These are phyloP conservation scores for Ophiodon elongatus DNA, from an alignment of 2,113 vertebrate species.

Conservation along the genomic window DNA sequence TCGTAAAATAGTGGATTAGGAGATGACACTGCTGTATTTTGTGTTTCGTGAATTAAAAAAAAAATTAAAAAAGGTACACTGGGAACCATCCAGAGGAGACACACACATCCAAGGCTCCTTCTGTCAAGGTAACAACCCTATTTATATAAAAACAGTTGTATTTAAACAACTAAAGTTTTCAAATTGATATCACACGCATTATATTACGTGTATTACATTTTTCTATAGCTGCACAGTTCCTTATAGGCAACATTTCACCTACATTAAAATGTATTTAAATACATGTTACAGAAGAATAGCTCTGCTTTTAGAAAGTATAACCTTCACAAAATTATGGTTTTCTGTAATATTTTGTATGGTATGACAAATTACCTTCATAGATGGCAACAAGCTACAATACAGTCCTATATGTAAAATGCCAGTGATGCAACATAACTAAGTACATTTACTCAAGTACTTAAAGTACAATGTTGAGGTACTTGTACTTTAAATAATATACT, in stretches of 20 bases:
- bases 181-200: background rate
- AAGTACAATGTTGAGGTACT: background rate
- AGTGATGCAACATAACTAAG: background rate
- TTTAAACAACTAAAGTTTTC: background rate
- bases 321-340: background rate
- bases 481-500: background rate
- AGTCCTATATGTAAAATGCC: background rate
- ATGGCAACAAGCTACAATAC: background rate
- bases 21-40: background rate
- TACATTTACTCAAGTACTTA: background rate
- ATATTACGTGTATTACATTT: background rate
- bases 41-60: constrained; percentile 12
- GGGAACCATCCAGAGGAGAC: constrained; percentile 86
- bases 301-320: background rate
- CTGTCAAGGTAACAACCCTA: constrained; percentile 84
- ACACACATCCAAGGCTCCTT: constrained; percentile 78
- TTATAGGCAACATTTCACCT: background rate
- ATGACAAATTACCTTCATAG: background rate
- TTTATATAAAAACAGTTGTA: background rate
- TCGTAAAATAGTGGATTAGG: background rate
- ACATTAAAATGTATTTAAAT: background rate
- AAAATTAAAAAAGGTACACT: constrained; percentile 87
- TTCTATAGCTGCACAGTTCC: background rate
- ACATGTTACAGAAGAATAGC: background rate
- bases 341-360: background rate